Percentiles rank a stretch among this genome's conserved stretches.
phyloP scores from a whole-genome alignment of 35 echinoderm and acorn worm genomes.

The Nesometra sesokonis region DNA sequence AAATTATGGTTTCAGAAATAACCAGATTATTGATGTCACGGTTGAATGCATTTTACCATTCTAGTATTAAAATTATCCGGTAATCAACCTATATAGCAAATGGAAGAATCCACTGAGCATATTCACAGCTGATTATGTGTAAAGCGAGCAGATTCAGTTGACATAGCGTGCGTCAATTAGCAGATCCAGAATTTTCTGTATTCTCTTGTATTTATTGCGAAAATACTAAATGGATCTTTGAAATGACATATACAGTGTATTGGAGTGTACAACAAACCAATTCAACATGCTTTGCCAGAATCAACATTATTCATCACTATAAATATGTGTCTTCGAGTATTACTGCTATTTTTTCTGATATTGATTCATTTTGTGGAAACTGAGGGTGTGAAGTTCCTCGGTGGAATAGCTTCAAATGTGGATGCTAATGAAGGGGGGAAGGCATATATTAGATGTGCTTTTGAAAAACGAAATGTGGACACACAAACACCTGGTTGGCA shows the following conservation, averaged over 20 bases:
- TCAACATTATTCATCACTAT: not conserved
- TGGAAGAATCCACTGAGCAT: not conserved
- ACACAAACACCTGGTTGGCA: not conserved
- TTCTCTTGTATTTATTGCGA: not conserved
- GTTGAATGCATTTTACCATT: not conserved
- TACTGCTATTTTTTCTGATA: not conserved
- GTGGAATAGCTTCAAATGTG: not conserved
- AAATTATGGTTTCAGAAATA: too few species aligned
- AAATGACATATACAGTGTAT: not conserved
- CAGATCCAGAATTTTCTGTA: not conserved
- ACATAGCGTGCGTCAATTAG: not conserved
- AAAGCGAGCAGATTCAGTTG: not conserved
- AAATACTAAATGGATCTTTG: not conserved
- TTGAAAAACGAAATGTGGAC: not conserved
- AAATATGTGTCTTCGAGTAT: not conserved
- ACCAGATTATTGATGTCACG: not conserved
- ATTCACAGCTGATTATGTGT: not conserved
- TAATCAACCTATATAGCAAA: not conserved
- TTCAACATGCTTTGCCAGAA: not conserved
- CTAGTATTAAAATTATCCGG: not conserved
- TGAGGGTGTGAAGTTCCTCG: not conserved
- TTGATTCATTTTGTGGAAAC: not conserved
- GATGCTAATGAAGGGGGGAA: not conserved
- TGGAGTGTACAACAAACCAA: not conserved
- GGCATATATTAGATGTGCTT: not conserved